Evolutionary conservation across 2,888 invertebrate genomes (phyloP).

Genomic region (Agapetus fuscipes): DNA sequence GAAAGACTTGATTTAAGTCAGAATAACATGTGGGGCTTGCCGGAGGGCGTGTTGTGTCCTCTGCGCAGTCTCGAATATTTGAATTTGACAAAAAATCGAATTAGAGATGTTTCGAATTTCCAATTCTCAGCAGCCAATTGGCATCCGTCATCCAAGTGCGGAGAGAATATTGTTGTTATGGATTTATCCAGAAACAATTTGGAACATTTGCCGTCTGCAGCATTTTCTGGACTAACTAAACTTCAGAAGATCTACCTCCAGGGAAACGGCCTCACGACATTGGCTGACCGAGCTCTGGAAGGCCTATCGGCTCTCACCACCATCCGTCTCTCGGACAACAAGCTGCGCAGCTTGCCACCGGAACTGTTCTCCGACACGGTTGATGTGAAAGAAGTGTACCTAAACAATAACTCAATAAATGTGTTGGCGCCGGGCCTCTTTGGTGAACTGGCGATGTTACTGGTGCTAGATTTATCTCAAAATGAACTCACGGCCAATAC

Average conservation of each 20-base stretch:
- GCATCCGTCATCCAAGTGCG: conserved; percentile 56
- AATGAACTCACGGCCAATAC: conserved; percentile 73
- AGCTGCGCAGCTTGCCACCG: conserved; percentile 68
- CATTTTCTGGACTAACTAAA: conserved; percentile 59
- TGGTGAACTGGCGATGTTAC: conserved; percentile 61
- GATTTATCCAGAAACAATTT: conserved; percentile 73
- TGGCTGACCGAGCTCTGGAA: conserved; percentile 70
- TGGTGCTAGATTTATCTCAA: conserved; percentile 66
- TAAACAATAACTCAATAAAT: conserved; percentile 73
- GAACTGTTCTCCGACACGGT: conserved; percentile 71
- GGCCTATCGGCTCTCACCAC: conserved; percentile 63
- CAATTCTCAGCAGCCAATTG: conserved; percentile 53
- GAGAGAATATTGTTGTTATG: conserved; percentile 56
- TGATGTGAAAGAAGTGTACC: conserved; percentile 68
- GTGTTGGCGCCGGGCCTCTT: conserved; percentile 74
- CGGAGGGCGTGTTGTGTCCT: conserved; percentile 69
- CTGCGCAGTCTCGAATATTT: conserved; percentile 62
- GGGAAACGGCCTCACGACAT: conserved; percentile 63
- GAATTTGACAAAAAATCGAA: conserved; percentile 70
- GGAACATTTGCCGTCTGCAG: conserved; percentile 61
- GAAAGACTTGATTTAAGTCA: conserved; percentile 67
- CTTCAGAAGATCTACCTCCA: conserved; percentile 67
- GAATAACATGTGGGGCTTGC: conserved; percentile 73
- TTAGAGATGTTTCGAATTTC: conserved; percentile 65
- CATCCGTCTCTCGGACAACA: conserved; percentile 71